phyloP scores from a whole-genome alignment of 2,797 vertebrate genomes.

The Psittacula echo region DNA sequence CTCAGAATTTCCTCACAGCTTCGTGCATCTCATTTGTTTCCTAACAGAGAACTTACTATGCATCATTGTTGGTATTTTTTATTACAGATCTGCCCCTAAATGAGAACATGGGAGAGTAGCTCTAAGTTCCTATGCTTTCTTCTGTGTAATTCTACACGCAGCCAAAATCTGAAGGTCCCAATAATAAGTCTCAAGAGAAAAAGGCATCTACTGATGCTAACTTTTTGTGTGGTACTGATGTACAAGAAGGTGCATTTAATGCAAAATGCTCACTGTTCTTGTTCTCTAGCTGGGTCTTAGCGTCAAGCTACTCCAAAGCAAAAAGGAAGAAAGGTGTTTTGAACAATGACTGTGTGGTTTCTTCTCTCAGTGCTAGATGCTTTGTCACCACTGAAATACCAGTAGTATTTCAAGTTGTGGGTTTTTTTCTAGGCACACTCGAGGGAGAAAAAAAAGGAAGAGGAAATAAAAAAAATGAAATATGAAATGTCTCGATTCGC shows the following conservation, averaged over 20 bases:
- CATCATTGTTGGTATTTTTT: neutral
- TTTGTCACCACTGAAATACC: neutral
- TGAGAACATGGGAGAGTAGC: neutral
- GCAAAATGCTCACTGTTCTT: neutral
- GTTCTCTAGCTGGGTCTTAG: neutral
- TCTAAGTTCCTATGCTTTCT: neutral
- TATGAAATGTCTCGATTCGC: conserved; percentile 84
- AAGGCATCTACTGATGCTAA: neutral
- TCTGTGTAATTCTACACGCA: neutral
- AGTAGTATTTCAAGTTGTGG: neutral
- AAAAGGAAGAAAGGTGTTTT: neutral
- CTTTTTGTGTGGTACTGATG: neutral
- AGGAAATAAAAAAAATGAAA: conserved; percentile 88
- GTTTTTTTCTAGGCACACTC: conserved; percentile 83
- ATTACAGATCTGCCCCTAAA: neutral
- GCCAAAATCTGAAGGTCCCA: neutral
- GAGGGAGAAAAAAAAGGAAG: conserved; percentile 88
- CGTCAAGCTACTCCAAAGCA: neutral
- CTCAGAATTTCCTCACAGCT: neutral
- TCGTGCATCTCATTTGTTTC: neutral
- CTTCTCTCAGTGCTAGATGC: neutral
- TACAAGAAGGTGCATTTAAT: neutral
- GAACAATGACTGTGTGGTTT: neutral
- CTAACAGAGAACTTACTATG: neutral
- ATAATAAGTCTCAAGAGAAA: neutral